These are phyloP conservation scores for Drosophila baimaii DNA, from an alignment of 1,140 invertebrate genomes.

Conservation along the genomic window DNA sequence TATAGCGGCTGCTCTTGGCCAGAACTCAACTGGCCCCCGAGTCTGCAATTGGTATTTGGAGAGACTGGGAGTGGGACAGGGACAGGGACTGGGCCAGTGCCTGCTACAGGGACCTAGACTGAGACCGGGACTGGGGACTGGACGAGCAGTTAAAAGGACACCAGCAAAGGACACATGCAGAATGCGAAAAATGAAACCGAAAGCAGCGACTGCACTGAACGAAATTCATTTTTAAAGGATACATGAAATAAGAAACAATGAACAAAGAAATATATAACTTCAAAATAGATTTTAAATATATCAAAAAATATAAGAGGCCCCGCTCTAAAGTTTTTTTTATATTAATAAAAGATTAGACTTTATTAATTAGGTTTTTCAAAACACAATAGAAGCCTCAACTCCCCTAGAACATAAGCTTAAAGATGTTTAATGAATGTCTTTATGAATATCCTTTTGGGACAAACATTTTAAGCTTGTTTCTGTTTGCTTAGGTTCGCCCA, in stretches of 20 bases:
- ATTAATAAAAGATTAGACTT: no score
- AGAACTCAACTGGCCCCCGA: constrained; percentile 45
- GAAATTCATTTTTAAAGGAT: constrained; percentile 14
- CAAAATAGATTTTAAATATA: no score
- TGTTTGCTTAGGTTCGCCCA: neutral
- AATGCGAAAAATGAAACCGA: constrained; percentile 76
- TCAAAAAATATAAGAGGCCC: no score
- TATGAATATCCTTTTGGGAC: neutral
- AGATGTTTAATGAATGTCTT: neutral
- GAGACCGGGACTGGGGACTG: constrained; percentile 5
- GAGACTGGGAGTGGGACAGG: neutral
- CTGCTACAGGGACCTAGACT: constrained; percentile 9
- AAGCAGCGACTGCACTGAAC: constrained; percentile 46
- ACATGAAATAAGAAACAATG: no score
- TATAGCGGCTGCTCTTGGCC: constrained; percentile 44
- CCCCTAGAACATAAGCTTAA: neutral
- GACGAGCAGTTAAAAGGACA: constrained; percentile 74
- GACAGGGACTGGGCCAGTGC: neutral
- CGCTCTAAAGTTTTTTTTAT: no score
- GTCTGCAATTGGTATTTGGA: constrained; percentile 39
- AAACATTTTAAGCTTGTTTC: constrained; percentile 15
- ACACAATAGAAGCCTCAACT: neutral
- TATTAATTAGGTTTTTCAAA: neutral
- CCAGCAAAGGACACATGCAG: constrained; percentile 69
- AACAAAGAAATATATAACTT: no score